Evolutionary conservation across 2,888 invertebrate genomes (phyloP).

Genomic region (Volucella bombylans): DNA sequence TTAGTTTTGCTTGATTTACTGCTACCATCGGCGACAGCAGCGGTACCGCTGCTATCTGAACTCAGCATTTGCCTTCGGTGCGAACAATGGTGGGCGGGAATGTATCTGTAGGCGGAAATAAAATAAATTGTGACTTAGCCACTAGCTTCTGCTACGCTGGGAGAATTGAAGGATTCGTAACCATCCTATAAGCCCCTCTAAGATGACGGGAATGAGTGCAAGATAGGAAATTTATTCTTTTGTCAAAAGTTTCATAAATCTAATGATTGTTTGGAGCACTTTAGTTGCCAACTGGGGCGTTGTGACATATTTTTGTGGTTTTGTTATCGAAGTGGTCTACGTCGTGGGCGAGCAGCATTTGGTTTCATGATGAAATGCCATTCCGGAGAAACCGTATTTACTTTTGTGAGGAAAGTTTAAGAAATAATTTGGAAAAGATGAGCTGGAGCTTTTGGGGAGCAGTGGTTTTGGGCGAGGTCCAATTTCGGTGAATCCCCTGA

Average conservation of each 20-base stretch:
- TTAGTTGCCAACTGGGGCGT: constrained; percentile 22
- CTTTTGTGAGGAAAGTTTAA: background rate
- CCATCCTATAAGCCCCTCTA: too few relatives aligned
- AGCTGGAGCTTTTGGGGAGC: background rate
- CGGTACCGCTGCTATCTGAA: background rate
- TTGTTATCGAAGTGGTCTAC: constrained; percentile 2
- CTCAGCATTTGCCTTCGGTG: background rate
- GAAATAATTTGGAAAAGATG: constrained; percentile 9
- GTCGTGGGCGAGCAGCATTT: constrained; percentile 18
- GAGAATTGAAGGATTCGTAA: background rate
- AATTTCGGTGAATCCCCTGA: too few relatives aligned
- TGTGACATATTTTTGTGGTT: constrained; percentile 30
- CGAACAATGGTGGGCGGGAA: background rate
- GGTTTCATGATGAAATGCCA: constrained; percentile 25
- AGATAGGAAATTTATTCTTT: constrained; percentile 27
- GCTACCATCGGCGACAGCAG: background rate
- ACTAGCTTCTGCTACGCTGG: constrained; percentile 4
- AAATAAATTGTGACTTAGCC: constrained; percentile 35
- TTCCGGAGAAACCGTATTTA: constrained; percentile 5
- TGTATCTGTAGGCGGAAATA: constrained; percentile 15
- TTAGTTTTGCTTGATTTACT: constrained; percentile 47
- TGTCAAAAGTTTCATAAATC: constrained; percentile 57
- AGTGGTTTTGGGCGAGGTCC: background rate
- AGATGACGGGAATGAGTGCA: background rate
- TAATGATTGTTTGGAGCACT: constrained; percentile 44